A percentile compares a stretch with the other conserved stretches of the same genome.
phyloP scores from a whole-genome alignment of 1,140 invertebrate species.

The Dufourea novaeangliae region DNA sequence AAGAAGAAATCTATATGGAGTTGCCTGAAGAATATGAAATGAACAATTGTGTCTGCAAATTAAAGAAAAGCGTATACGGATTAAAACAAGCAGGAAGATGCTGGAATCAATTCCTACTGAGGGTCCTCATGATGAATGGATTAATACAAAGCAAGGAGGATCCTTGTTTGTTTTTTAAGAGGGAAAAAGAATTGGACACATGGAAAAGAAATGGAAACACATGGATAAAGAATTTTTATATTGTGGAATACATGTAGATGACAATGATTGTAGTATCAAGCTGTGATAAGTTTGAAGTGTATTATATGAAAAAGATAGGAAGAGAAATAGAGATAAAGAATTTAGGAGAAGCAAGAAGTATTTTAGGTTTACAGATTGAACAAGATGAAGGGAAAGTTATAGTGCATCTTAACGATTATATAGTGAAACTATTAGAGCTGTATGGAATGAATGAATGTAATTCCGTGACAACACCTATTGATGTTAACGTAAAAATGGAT shows the following conservation, averaged over 20 bases:
- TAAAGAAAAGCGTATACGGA: constrained; percentile 29
- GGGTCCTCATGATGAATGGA: background rate
- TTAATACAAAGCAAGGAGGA: background rate
- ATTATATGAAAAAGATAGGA: background rate
- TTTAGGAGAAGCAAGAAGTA: constrained; percentile 4
- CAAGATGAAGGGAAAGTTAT: background rate
- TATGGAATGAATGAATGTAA: constrained; percentile 33
- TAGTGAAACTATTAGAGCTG: background rate
- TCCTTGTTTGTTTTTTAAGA: constrained; percentile 22
- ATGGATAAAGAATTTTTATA: background rate
- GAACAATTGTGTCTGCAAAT: background rate
- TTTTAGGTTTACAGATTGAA: constrained; percentile 17
- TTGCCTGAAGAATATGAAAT: background rate
- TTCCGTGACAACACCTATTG: background rate
- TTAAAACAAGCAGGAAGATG: constrained; percentile 21
- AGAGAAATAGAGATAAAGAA: constrained; percentile 7
- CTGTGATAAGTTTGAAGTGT: background rate
- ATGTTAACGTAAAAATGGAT: no score
- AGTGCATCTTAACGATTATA: constrained; percentile 8
- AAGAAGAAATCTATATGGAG: constrained; percentile 40
- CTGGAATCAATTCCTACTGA: constrained; percentile 4
- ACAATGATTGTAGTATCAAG: no score
- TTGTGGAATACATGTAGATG: constrained; percentile 21
- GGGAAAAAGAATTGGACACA: no score
- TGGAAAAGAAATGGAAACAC: no score